phyloP scores from a whole-genome alignment of 2,113 vertebrate species.

The Takifugu bimaculatus region DNA sequence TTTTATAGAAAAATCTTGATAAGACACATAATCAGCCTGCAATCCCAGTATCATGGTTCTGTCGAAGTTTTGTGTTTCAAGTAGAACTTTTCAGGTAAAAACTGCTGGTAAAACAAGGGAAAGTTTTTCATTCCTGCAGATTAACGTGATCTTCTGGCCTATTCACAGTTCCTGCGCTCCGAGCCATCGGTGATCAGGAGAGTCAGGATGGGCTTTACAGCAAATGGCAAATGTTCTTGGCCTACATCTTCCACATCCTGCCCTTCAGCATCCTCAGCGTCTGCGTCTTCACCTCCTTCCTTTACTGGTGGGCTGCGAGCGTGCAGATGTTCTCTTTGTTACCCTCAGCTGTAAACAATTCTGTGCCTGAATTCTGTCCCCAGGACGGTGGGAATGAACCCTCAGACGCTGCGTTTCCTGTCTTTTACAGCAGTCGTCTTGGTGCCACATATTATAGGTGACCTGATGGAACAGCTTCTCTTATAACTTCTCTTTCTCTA shows the following conservation, averaged over 20 bases:
- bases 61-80: not conserved
- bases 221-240: conserved; percentile 95
- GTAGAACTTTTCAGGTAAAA: too few relatives aligned
- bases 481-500: too few relatives aligned
- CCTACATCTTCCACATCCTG: conserved; percentile 86
- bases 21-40: conserved; percentile 1
- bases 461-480: conserved; percentile 51
- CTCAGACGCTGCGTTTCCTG: conserved; percentile 82
- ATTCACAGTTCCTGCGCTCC: conserved; percentile 80
- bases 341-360: not conserved
- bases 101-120: too few relatives aligned
- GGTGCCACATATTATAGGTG: conserved; percentile 83
- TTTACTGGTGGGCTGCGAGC: conserved; percentile 84
- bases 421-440: conserved; percentile 84
- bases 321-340: conserved; percentile 1
- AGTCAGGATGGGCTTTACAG: conserved; percentile 91
- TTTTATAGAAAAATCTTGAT: conserved; percentile 19
- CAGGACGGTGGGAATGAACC: conserved; percentile 86
- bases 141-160: not conserved
- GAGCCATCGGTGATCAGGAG: conserved; percentile 90
- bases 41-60: not conserved
- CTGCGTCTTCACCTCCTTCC: conserved; percentile 80
- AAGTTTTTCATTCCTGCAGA: not conserved
- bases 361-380: not conserved
- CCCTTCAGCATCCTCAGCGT: conserved; percentile 88